Evolutionary conservation across 2,113 vertebrate genomes (phyloP).

Genomic region (Meleagris gallopavo): DNA sequence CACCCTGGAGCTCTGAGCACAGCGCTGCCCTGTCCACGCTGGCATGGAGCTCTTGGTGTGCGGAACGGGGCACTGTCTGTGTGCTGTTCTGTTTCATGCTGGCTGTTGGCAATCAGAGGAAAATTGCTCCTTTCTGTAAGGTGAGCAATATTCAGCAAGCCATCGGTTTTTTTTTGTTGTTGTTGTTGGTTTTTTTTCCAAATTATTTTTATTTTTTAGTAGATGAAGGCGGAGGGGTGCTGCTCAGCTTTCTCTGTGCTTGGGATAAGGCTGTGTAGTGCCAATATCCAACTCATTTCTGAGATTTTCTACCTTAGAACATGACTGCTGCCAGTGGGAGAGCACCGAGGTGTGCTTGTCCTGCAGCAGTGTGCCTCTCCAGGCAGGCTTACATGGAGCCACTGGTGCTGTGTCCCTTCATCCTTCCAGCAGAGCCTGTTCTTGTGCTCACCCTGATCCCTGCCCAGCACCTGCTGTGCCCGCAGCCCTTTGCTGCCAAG

Average conservation of each 20-base stretch:
- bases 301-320: not conserved
- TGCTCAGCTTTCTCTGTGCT: not conserved
- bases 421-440: not conserved
- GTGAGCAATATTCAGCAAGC: not conserved
- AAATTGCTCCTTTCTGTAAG: not conserved
- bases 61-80: too few species aligned
- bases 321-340: not conserved
- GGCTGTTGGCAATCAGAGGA: not conserved
- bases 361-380: not conserved
- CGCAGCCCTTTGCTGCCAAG: not conserved
- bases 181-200: not conserved
- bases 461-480: accelerated
- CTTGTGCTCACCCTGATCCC: not conserved
- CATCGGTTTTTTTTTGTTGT: not conserved
- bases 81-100: too few species aligned
- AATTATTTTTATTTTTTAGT: not conserved
- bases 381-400: not conserved
- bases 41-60: too few species aligned
- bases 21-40: too few species aligned
- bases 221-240: accelerated
- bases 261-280: not conserved
- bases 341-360: not conserved
- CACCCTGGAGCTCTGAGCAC: too few species aligned
- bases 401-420: not conserved
- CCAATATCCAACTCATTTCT: not conserved